phyloP scores from a whole-genome alignment of 1,140 invertebrate genomes.

The Drosophila sp. region DNA sequence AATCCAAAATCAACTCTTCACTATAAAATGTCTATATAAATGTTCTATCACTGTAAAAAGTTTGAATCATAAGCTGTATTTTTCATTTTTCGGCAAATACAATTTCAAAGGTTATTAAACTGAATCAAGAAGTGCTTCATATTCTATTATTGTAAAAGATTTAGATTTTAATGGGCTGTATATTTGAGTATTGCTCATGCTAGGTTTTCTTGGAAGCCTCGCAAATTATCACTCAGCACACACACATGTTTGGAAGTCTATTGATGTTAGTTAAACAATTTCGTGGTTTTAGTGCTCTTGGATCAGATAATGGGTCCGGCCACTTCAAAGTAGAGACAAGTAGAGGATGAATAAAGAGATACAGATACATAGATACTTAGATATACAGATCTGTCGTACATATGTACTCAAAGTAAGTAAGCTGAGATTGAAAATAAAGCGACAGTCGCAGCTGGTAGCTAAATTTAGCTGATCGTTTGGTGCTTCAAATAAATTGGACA shows the following conservation, averaged over 20 bases:
- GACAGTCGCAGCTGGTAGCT: constrained; percentile 34
- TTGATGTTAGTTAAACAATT: constrained; percentile 43
- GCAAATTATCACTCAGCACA: not conserved
- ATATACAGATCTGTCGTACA: too few relatives aligned
- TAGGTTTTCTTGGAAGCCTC: constrained; percentile 35
- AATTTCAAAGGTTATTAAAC: not conserved
- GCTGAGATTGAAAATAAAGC: constrained; percentile 68
- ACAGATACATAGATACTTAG: constrained; percentile 9
- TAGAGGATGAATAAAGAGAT: not conserved
- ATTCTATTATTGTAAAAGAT: constrained; percentile 1
- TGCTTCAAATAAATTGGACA: constrained; percentile 60
- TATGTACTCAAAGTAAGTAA: too few relatives aligned
- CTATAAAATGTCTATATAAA: too few relatives aligned
- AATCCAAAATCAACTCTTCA: too few relatives aligned
- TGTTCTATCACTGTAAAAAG: too few relatives aligned
- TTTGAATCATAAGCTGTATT: not conserved
- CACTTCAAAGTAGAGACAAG: constrained; percentile 10
- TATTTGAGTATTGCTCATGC: constrained; percentile 30
- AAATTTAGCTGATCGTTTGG: constrained; percentile 55
- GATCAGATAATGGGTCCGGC: constrained; percentile 26
- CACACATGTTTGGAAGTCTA: constrained; percentile 6
- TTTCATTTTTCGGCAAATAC: not conserved
- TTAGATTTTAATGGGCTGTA: constrained; percentile 8
- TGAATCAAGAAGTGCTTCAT: not conserved
- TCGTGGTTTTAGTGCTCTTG: constrained; percentile 36